Percentiles rank a stretch among this genome's conserved stretches.
phyloP scores from a whole-genome alignment of 2,888 invertebrate species.

The Hyalella azteca region DNA sequence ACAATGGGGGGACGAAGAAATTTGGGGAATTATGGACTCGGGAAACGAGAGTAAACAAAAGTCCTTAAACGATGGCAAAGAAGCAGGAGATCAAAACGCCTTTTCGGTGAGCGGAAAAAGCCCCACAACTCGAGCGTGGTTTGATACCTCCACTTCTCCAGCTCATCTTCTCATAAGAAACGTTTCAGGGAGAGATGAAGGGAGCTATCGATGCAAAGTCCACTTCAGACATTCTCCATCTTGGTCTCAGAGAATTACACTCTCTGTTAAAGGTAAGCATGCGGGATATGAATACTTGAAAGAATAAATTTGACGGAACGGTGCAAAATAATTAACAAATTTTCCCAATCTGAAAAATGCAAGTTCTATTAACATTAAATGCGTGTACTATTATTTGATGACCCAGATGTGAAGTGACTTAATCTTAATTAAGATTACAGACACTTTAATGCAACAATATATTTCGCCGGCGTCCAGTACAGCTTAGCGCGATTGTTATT shows the following conservation, averaged over 20 bases:
- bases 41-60: not conserved
- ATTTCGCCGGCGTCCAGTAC: too few relatives aligned
- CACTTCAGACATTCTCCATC: conserved; percentile 56
- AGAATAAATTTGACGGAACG: too few relatives aligned
- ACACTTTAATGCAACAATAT: too few relatives aligned
- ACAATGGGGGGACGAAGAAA: conserved; percentile 42
- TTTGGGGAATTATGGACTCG: conserved; percentile 30
- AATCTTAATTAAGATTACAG: too few relatives aligned
- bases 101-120: not conserved
- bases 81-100: not conserved
- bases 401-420: too few relatives aligned
- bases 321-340: too few relatives aligned
- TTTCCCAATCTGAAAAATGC: too few relatives aligned
- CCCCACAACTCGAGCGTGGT: conserved; percentile 44
- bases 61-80: not conserved
- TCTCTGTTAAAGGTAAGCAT: conserved; percentile 45
- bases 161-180: conserved; percentile 48
- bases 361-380: too few relatives aligned
- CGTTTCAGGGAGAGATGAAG: conserved; percentile 53
- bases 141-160: conserved; percentile 50
- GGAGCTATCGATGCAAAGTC: conserved; percentile 54
- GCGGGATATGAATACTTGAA: too few relatives aligned
- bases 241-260: conserved; percentile 56
- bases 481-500: too few relatives aligned
- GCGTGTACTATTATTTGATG: too few relatives aligned